Conservation (phyloP, 2,113 vertebrate species). For the Ptilorrhoa leucosticta region DNA sequence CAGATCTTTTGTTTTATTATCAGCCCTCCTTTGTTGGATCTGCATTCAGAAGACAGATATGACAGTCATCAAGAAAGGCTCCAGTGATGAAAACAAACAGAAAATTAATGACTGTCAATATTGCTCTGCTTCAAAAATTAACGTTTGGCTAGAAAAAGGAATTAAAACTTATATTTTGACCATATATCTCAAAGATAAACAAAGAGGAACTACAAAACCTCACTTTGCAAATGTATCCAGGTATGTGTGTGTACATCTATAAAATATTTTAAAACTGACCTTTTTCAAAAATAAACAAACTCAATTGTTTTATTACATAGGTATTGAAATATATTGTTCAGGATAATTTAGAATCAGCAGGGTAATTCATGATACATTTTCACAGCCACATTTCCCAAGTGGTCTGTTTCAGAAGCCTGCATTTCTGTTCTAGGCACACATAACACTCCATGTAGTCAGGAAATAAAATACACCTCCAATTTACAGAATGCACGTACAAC, state of each 20-base stretch:
- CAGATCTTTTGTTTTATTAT: not conserved
- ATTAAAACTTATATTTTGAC: not conserved
- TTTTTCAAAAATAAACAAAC: not conserved
- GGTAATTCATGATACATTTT: not conserved
- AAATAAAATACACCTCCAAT: not conserved
- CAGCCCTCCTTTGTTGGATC: not conserved
- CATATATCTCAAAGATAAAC: not conserved
- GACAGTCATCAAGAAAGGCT: not conserved
- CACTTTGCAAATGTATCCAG: not conserved
- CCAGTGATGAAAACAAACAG: not conserved
- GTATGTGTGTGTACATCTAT: not conserved
- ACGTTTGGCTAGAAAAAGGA: not conserved
- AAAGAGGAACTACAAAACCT: not conserved
- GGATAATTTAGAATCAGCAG: not conserved
- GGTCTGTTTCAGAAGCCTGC: not conserved
- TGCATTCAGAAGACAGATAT: not conserved
- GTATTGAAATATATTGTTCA: not conserved
- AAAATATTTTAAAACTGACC: not conserved
- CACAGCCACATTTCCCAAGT: not conserved
- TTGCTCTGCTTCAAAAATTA: not conserved
- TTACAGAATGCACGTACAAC: not conserved
- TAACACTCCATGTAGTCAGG: not conserved
- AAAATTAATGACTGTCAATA: not conserved
- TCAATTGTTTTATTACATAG: not conserved
- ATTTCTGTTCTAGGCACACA: not conserved